Conservation (phyloP, 2,888 invertebrate species). For the Tanypteryx hageni region DNA sequence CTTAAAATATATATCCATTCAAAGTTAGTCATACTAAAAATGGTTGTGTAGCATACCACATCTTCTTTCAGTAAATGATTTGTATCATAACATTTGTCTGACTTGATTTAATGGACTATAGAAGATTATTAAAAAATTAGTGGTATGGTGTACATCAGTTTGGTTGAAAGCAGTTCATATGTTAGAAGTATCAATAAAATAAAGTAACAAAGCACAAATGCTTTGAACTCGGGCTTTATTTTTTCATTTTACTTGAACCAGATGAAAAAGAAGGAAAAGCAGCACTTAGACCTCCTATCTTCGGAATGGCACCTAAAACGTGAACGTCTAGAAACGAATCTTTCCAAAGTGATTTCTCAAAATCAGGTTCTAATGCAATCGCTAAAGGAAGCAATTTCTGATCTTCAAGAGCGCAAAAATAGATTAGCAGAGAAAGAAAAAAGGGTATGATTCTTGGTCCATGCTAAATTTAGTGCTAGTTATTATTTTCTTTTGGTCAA, state of each 20-base stretch:
- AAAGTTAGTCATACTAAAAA: no score
- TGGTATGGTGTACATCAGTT: no score
- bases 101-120: no score
- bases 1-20: no score
- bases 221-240: no score
- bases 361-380: constrained; percentile 13
- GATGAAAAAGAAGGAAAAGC: constrained; percentile 41
- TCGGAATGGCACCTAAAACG: constrained; percentile 37
- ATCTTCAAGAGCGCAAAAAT: constrained; percentile 42
- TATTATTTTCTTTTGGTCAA: background rate
- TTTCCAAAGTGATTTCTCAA: background rate
- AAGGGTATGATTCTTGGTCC: background rate
- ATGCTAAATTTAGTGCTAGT: background rate
- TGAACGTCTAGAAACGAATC: constrained; percentile 31
- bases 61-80: no score
- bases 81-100: no score
- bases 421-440: constrained; percentile 41
- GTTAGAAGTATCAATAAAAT: no score
- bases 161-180: no score
- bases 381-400: constrained; percentile 28
- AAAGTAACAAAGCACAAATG: no score
- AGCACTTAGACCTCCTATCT: constrained; percentile 40
- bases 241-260: background rate
- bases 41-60: no score
- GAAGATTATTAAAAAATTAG: no score